Percentiles rank a stretch among this genome's conserved stretches.
These are phyloP conservation scores for Agapornis roseicollis DNA, from an alignment of 2,113 vertebrate species.

Conservation along the genomic window DNA sequence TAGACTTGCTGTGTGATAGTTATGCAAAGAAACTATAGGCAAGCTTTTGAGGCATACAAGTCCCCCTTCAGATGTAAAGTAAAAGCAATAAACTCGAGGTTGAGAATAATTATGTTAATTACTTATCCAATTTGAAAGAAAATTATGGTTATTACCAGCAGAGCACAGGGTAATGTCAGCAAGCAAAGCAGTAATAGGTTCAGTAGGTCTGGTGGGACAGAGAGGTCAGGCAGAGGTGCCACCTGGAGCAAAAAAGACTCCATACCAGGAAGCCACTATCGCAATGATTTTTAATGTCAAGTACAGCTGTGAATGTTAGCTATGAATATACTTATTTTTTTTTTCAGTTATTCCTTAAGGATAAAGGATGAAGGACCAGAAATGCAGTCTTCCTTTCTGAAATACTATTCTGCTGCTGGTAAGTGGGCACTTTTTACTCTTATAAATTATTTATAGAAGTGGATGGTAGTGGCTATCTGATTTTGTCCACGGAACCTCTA, in stretches of 20 bases:
- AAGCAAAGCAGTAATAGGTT: not conserved
- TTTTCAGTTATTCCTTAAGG: not conserved
- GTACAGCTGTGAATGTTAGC: not conserved
- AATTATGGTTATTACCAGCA: not conserved
- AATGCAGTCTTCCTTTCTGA: not conserved
- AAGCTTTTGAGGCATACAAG: not conserved
- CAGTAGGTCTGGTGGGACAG: not conserved
- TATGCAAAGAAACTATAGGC: not conserved
- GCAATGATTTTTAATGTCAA: not conserved
- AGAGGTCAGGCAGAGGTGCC: not conserved
- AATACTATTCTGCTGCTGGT: not conserved
- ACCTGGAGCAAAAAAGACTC: not conserved
- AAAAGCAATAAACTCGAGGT: not conserved
- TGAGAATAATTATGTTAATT: not conserved
- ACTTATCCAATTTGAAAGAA: not conserved
- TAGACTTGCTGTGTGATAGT: not conserved
- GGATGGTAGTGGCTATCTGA: not conserved
- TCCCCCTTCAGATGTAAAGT: not conserved
- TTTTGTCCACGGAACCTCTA: not conserved
- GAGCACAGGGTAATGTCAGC: not conserved
- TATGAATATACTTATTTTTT: not conserved
- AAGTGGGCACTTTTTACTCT: not conserved
- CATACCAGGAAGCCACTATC: not conserved
- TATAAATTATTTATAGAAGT: not conserved
- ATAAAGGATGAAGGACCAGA: not conserved